These are phyloP conservation scores for Hirudo medicinalis DNA, from an alignment of 1,140 invertebrate genomes.

Conservation along the genomic window DNA sequence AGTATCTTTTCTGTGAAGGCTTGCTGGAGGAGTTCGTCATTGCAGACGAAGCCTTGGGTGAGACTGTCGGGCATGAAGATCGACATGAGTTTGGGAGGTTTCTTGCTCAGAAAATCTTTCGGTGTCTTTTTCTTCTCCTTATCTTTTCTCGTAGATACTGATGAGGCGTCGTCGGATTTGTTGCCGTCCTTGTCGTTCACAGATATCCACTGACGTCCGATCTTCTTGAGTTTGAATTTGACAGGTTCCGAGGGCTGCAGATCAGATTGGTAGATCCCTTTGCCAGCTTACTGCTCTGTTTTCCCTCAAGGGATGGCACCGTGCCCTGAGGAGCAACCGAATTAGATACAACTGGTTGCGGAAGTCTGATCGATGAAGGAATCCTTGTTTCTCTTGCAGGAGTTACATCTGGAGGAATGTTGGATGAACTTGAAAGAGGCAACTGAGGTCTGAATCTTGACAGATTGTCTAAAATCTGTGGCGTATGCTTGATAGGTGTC, in stretches of 20 bases:
- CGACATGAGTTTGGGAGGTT: background rate
- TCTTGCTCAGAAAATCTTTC: background rate
- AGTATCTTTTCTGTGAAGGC: background rate
- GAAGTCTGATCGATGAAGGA: background rate
- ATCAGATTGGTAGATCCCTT: background rate
- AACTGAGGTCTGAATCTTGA: too few relatives aligned
- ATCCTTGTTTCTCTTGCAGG: constrained; percentile 1
- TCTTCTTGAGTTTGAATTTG: constrained; percentile 8
- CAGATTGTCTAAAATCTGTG: too few relatives aligned
- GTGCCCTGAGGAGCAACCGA: background rate
- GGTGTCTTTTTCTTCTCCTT: background rate
- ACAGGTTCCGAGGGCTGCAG: background rate
- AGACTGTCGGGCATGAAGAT: constrained; percentile 8
- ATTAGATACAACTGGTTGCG: background rate
- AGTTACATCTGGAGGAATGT: too few relatives aligned
- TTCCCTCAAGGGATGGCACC: too few relatives aligned
- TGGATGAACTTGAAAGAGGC: too few relatives aligned
- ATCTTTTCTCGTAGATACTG: background rate
- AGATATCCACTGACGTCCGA: background rate
- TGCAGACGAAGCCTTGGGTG: background rate
- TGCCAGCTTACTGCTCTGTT: background rate
- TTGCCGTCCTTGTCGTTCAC: constrained; percentile 2
- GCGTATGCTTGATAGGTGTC: too few relatives aligned
- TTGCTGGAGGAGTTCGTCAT: background rate
- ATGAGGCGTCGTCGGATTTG: background rate